These are phyloP conservation scores for Saxidomus purpurata DNA, from an alignment of 1,140 invertebrate species.

Conservation along the genomic window DNA sequence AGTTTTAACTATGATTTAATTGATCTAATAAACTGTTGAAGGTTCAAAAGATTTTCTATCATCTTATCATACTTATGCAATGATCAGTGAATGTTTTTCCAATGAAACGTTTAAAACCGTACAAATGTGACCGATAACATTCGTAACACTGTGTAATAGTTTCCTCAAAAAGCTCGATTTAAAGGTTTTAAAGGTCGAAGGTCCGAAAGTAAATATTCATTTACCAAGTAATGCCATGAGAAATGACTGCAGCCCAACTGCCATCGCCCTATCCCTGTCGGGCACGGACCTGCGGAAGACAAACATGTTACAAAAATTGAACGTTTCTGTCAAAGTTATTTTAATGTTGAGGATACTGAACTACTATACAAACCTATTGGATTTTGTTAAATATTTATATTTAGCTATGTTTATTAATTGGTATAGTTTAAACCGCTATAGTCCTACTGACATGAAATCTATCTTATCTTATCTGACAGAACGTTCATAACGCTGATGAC, in stretches of 20 bases:
- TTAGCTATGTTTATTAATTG: background rate
- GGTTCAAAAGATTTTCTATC: background rate
- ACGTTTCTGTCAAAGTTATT: background rate
- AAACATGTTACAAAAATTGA: background rate
- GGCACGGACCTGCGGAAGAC: conserved; percentile 37
- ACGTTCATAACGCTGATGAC: too few relatives aligned
- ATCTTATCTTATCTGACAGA: too few relatives aligned
- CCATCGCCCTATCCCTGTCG: conserved; percentile 53
- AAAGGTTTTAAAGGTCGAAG: background rate
- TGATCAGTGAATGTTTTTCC: background rate
- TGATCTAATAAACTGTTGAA: too few relatives aligned
- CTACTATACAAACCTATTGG: background rate
- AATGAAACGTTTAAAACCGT: background rate
- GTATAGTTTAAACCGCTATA: background rate
- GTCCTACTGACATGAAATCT: too few relatives aligned
- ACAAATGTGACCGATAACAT: background rate
- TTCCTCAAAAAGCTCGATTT: too few relatives aligned
- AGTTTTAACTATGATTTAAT: too few relatives aligned
- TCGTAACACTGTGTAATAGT: too few relatives aligned
- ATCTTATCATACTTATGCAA: background rate
- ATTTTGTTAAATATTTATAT: background rate
- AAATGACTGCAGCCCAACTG: conserved; percentile 52
- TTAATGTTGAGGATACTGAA: background rate
- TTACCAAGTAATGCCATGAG: conserved; percentile 48
- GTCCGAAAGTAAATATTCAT: too few relatives aligned